phyloP scores from a whole-genome alignment of 2,797 vertebrate species.

The Leptodactylus fallax region DNA sequence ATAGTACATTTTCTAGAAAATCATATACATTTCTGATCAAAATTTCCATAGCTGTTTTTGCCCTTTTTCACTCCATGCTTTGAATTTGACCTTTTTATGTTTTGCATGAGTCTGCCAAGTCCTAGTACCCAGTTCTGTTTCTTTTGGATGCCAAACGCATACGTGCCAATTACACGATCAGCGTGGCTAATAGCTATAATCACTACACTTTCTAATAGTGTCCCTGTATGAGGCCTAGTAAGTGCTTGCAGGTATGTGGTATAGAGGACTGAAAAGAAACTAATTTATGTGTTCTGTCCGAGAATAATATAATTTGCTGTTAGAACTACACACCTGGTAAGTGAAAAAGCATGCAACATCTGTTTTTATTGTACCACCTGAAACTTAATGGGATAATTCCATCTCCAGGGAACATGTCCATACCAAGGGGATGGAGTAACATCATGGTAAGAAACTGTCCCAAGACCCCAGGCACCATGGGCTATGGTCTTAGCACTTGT shows the following conservation, averaged over 20 bases:
- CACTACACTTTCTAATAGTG: conserved; percentile 23
- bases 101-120: neutral
- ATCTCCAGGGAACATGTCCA: conserved; percentile 46
- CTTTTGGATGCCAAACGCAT: neutral
- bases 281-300: neutral
- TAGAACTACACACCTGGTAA: conserved; percentile 66
- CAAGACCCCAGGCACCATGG: conserved; percentile 23
- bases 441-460: conserved; percentile 3
- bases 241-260: neutral
- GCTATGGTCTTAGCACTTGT: conserved; percentile 6
- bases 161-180: conserved; percentile 9
- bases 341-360: conserved; percentile 53
- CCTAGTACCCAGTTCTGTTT: neutral
- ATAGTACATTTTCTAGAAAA: no score
- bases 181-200: conserved; percentile 24
- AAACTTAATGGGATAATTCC: conserved; percentile 63
- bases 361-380: conserved; percentile 65
- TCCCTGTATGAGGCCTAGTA: neutral
- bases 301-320: conserved; percentile 3
- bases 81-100: neutral
- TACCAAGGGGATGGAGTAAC: conserved; percentile 29
- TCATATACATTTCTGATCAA: no score
- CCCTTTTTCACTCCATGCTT: no score
- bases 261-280: neutral
- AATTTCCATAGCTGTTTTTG: no score